phyloP scores from a whole-genome alignment of 2,113 vertebrate species.

The Trogon surrucura region DNA sequence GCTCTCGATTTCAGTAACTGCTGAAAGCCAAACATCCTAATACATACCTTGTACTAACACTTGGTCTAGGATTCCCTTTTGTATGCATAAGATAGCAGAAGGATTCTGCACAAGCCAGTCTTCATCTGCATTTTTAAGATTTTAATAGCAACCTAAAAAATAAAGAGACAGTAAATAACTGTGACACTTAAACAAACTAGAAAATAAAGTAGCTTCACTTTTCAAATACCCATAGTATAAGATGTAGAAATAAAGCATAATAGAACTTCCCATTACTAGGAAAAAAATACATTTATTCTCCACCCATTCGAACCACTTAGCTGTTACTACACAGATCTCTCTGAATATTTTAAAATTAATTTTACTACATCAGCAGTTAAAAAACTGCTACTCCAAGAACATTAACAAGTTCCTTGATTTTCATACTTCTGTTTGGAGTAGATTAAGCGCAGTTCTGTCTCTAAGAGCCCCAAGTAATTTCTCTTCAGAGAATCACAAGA shows the following conservation, averaged over 20 bases:
- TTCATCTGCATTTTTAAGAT: constrained; percentile 49
- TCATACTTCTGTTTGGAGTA: not conserved
- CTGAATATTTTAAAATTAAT: not conserved
- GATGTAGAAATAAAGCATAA: not conserved
- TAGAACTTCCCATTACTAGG: not conserved
- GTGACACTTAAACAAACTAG: not conserved
- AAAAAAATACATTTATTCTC: not conserved
- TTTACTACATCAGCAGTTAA: not conserved
- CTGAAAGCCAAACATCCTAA: not conserved
- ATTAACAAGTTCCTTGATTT: not conserved
- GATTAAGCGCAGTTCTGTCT: not conserved
- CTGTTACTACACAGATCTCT: not conserved
- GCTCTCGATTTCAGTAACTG: not conserved
- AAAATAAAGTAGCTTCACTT: not conserved
- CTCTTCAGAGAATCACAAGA: not conserved
- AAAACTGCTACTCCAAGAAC: not conserved
- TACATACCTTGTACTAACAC: constrained; percentile 4
- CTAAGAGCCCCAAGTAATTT: not conserved
- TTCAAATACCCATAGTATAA: not conserved
- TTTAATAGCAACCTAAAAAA: constrained; percentile 54
- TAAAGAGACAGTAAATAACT: constrained; percentile 19
- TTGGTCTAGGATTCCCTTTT: not conserved
- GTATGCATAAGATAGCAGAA: not conserved
- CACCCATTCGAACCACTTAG: not conserved
- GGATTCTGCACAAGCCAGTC: constrained; percentile 23